These are phyloP conservation scores for Gibbula magus DNA, from an alignment of 2,888 invertebrate species.

Conservation along the genomic window DNA sequence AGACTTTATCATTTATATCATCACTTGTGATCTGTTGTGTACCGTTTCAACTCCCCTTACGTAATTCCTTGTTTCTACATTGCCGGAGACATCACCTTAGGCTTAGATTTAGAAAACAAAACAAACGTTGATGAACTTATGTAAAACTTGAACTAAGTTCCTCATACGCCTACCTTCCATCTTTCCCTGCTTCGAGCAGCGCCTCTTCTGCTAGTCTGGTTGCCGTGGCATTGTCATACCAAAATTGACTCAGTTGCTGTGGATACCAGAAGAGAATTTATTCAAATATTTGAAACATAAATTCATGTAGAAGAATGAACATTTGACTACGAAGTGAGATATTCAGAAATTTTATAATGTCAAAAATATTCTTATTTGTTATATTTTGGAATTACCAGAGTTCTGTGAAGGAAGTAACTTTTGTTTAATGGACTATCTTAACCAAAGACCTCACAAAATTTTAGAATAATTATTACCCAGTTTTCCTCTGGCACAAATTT, in stretches of 20 bases:
- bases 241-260: conserved; percentile 96
- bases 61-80: too few species aligned
- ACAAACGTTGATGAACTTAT: too few species aligned
- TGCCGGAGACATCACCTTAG: too few species aligned
- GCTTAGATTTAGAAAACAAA: too few species aligned
- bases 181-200: conserved; percentile 77
- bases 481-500: conserved; percentile 50
- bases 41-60: too few species aligned
- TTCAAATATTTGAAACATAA: not conserved
- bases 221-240: conserved; percentile 92
- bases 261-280: conserved; percentile 26
- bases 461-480: conserved; percentile 49
- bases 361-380: too few species aligned
- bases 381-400: too few species aligned
- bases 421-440: not conserved
- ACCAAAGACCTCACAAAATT: not conserved
- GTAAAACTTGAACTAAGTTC: too few species aligned
- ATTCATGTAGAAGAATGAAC: not conserved
- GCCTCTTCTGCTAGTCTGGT: conserved; percentile 83
- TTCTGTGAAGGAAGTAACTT: not conserved
- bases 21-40: too few species aligned
- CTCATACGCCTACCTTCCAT: conserved; percentile 75
- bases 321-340: too few species aligned
- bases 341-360: too few species aligned
- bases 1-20: too few species aligned